phyloP scores from a whole-genome alignment of 2,797 vertebrate species.

The Halcyon smyrnensis region DNA sequence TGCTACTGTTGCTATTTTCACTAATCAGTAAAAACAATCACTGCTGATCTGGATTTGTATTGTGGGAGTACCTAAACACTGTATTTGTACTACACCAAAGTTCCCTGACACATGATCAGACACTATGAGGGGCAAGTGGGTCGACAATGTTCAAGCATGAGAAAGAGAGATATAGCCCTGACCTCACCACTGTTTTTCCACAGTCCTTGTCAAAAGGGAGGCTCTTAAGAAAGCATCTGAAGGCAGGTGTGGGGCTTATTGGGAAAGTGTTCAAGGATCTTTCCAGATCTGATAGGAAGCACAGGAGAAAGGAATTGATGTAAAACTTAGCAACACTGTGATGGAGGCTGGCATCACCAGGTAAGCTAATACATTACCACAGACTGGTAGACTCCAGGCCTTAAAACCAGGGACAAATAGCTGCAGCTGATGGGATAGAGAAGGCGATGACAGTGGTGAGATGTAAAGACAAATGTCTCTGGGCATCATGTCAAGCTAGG shows the following conservation, averaged over 20 bases:
- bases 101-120: neutral
- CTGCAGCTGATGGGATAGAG: neutral
- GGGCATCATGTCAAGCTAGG: neutral
- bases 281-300: neutral
- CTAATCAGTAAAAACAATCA: neutral
- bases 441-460: neutral
- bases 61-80: neutral
- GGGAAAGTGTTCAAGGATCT: neutral
- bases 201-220: neutral
- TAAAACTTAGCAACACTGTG: neutral
- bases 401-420: neutral
- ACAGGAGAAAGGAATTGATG: neutral
- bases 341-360: neutral
- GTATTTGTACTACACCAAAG: neutral
- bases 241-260: neutral
- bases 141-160: neutral
- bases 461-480: slow-evolving; percentile 14
- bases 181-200: neutral
- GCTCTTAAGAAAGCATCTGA: neutral
- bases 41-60: neutral
- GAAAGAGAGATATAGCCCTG: neutral
- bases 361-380: neutral
- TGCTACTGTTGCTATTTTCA: neutral
- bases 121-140: neutral
- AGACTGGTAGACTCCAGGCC: neutral